Evolutionary conservation across 1,140 invertebrate genomes (phyloP), one percentile per base, ranked within the genome.

Genomic region (honey bee (Apis mellifera)): DNA sequence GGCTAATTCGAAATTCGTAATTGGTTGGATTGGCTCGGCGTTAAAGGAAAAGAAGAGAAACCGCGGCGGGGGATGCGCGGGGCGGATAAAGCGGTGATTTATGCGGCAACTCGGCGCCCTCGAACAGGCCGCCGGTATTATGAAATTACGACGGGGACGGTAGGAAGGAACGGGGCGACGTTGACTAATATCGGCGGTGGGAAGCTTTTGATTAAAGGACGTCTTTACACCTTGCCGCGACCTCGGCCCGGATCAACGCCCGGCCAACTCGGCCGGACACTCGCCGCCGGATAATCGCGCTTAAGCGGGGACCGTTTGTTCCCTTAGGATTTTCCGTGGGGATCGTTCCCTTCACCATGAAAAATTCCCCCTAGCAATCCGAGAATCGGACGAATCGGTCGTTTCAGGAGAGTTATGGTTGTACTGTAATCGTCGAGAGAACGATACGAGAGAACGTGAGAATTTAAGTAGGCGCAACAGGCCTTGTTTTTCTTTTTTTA

Each of bases 201-300:
- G 70, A 84, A 72, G 71, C 78, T 69, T 81, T 82, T 82, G 83
- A 82, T 84, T 84, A 84, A 82, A 42, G 32, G 32, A 68, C 57
- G 64, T 50, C 72, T 85, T 85, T 74, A 69, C 82, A 80, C 62
- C 57, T 79, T 21, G 50, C 76, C n/a, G 52, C 71, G 71, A 80
- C 76, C 81, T 50, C 62, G 21, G 26, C 9, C 13, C 17, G 60
- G 79, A 78, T 85, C 65, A 64, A 74, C 57, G 57, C 52, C 78
- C 42, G 23, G 54, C 69, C 73, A 12, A 65, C 1, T 9, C 55
- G 15, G 19, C 17, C 42, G 23, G 54, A 76, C 73, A 52, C 65
- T 54, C 42, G 26, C 19, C 19, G 32, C 50, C 42, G 66, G 17
- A 64, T n/a, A n/a, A 9, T 32, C 26, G 48, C 23, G 19, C n/a